A percentile compares a stretch with the other conserved stretches of the same genome.
phyloP scores from a whole-genome alignment of 1,140 invertebrate genomes.

The Drosophila oshimai region DNA sequence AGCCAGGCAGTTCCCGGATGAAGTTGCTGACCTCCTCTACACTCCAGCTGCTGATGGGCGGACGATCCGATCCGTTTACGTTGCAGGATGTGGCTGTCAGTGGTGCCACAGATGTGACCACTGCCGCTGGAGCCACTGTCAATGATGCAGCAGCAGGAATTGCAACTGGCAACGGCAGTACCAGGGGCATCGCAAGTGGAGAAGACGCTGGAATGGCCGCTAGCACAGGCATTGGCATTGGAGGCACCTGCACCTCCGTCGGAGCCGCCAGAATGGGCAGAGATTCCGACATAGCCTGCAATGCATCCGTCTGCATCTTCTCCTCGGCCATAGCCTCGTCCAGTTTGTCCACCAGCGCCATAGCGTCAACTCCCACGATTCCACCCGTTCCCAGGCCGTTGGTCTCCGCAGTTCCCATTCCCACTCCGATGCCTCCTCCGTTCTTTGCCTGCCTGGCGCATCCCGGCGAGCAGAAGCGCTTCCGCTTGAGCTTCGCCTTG shows the following conservation, averaged over 20 bases:
- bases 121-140: background rate
- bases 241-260: background rate
- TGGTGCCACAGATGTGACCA: background rate
- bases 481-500: constrained; percentile 89
- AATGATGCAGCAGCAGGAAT: background rate
- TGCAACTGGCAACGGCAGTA: background rate
- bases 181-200: background rate
- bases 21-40: constrained; percentile 92
- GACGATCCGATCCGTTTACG: constrained; percentile 24
- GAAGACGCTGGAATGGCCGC: background rate
- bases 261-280: background rate
- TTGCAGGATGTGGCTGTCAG: background rate
- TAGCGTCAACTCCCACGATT: constrained; percentile 53
- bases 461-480: constrained; percentile 88
- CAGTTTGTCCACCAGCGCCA: constrained; percentile 61
- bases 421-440: background rate
- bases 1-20: constrained; percentile 93
- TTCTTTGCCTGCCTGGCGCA: constrained; percentile 69
- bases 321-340: constrained; percentile 68
- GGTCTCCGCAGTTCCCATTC: background rate
- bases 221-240: background rate
- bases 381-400: constrained; percentile 47
- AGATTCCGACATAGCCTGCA: constrained; percentile 7
- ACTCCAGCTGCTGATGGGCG: constrained; percentile 82
- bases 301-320: constrained; percentile 64